These are phyloP conservation scores for Monomorium pharaonis DNA, from an alignment of 1,140 invertebrate genomes.

Conservation along the genomic window DNA sequence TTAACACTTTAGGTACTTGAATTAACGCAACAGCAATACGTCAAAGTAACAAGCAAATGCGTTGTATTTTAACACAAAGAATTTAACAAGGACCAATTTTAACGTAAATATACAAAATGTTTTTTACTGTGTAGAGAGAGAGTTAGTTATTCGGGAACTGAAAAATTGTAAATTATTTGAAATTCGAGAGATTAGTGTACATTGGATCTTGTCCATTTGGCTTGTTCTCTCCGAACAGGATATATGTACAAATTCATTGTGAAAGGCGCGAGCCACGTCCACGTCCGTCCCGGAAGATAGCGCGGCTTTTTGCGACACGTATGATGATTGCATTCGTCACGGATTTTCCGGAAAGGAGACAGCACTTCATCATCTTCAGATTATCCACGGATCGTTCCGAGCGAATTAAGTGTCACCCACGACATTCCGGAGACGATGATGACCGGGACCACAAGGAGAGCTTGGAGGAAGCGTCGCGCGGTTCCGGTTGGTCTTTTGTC, in stretches of 20 bases:
- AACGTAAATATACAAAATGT: too few species aligned
- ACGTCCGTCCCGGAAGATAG: background rate
- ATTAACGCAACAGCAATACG: too few species aligned
- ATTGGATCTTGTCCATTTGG: background rate
- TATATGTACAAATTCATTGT: conserved; percentile 4
- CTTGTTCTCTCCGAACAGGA: background rate
- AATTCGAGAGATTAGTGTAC: background rate
- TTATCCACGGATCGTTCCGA: conserved; percentile 69
- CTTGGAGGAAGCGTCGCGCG: conserved; percentile 53
- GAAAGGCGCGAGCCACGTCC: background rate
- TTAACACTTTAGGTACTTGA: too few species aligned
- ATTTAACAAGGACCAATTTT: too few species aligned
- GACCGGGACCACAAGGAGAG: conserved; percentile 6
- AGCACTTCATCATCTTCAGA: conserved; percentile 67
- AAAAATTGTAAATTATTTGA: background rate
- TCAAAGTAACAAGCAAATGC: too few species aligned
- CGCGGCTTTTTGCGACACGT: conserved; percentile 46
- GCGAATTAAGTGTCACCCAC: conserved; percentile 79
- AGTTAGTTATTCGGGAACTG: too few species aligned
- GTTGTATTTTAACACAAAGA: too few species aligned
- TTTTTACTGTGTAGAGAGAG: too few species aligned
- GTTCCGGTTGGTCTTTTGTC: conserved; percentile 47
- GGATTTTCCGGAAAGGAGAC: conserved; percentile 74
- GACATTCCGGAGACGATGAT: conserved; percentile 66
- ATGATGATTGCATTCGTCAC: conserved; percentile 80